Evolutionary conservation across 2,113 vertebrate genomes (phyloP).

Genomic region (Canis aureus): DNA sequence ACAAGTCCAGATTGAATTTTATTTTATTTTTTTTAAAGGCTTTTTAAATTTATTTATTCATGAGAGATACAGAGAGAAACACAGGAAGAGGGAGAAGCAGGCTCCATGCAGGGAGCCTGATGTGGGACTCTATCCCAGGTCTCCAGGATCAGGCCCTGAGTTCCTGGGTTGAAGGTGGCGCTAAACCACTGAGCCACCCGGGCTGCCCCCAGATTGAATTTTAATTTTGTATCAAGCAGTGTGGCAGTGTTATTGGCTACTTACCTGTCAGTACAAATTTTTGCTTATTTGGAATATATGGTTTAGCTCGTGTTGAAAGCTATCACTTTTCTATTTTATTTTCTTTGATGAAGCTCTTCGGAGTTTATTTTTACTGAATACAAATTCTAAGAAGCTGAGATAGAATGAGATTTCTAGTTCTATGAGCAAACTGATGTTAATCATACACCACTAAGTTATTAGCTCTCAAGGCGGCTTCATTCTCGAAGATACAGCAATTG

Average conservation of each 20-base stretch:
- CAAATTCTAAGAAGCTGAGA: conserved; percentile 7
- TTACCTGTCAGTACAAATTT: background rate
- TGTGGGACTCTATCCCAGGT: too few relatives aligned
- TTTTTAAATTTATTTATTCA: too few relatives aligned
- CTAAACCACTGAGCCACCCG: too few relatives aligned
- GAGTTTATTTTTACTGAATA: background rate
- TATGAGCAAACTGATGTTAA: background rate
- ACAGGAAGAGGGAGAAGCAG: too few relatives aligned
- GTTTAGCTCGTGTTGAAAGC: background rate
- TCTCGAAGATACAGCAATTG: background rate
- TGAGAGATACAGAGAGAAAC: too few relatives aligned
- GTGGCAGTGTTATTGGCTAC: background rate
- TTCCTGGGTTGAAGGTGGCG: too few relatives aligned
- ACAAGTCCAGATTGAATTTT: background rate
- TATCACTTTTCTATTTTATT: background rate
- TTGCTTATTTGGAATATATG: conserved; percentile 44
- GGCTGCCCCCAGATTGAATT: background rate
- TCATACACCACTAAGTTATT: background rate
- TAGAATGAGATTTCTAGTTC: background rate
- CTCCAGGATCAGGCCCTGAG: too few relatives aligned
- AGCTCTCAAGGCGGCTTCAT: background rate
- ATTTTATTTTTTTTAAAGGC: background rate
- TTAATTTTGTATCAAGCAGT: conserved; percentile 10
- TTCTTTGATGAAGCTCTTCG: background rate
- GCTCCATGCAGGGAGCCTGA: too few relatives aligned